Conservation (phyloP, 37 sponge, comb jelly and placozoan genomes). For the Chondrosia reniformis region DNA sequence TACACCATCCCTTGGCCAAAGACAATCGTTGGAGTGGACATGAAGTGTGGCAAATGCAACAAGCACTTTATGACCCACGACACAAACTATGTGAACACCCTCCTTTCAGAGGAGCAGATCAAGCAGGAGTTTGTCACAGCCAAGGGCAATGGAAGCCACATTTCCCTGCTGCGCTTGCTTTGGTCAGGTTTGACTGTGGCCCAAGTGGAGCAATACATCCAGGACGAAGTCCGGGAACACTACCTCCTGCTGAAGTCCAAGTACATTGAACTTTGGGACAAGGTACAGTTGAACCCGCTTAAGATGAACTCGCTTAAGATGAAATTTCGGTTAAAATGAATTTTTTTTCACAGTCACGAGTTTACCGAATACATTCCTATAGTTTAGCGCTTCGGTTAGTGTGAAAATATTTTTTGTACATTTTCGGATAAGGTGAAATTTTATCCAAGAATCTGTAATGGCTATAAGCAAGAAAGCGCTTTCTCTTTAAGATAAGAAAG, state of each 20-base stretch:
- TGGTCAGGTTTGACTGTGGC: background rate
- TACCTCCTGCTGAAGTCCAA: slow-evolving; percentile 34
- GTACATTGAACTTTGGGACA: slow-evolving; percentile 46
- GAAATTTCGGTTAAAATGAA: too few species aligned
- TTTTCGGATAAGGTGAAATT: too few species aligned
- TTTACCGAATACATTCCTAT: background rate
- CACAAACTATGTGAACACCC: slow-evolving; percentile 6
- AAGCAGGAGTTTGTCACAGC: background rate
- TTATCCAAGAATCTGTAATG: too few species aligned
- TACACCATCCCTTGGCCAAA: slow-evolving; percentile 13
- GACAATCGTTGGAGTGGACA: slow-evolving; percentile 19
- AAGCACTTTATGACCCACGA: slow-evolving; percentile 41
- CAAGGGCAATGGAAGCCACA: slow-evolving; percentile 11
- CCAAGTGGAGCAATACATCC: slow-evolving; percentile 12
- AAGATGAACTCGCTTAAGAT: too few species aligned
- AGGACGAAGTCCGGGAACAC: slow-evolving; percentile 32
- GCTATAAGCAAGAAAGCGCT: too few species aligned
- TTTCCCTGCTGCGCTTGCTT: slow-evolving; percentile 12
- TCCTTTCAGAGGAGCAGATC: slow-evolving; percentile 16
- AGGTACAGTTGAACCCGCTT: too few species aligned
- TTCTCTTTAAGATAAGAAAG: too few species aligned
- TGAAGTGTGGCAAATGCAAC: slow-evolving; percentile 19
- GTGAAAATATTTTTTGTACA: background rate
- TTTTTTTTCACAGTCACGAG: too few species aligned
- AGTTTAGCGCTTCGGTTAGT: too few species aligned